Conservation (phyloP, 2,888 invertebrate species). For the Brachyptera risi region DNA sequence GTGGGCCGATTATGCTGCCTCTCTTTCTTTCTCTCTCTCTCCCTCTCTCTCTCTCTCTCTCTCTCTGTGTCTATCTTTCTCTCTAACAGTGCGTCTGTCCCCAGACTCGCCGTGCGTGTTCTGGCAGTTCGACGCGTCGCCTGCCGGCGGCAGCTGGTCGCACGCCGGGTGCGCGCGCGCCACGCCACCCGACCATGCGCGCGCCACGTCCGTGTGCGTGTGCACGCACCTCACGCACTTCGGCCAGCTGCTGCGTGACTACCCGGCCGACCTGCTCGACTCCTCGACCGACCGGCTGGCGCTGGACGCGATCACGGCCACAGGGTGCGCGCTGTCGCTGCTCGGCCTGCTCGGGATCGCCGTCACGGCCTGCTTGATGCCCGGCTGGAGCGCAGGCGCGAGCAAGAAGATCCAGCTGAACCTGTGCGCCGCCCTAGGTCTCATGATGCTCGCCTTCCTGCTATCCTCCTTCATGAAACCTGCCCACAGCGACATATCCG, state of each 20-base stretch:
- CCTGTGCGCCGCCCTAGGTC: constrained; percentile 22
- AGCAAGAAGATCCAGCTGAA: constrained; percentile 28
- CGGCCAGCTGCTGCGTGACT: constrained; percentile 24
- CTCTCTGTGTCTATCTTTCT: too few relatives aligned
- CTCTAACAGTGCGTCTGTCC: not conserved
- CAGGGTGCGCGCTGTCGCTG: constrained; percentile 24
- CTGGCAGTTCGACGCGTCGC: constrained; percentile 29
- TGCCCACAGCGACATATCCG: not conserved
- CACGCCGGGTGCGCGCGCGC: constrained; percentile 7
- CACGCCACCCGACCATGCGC: not conserved
- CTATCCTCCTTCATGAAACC: not conserved
- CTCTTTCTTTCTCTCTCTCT: too few relatives aligned
- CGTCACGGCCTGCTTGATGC: constrained; percentile 16
- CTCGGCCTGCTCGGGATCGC: constrained; percentile 25
- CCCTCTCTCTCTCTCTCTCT: too few relatives aligned
- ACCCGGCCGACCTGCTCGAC: not conserved
- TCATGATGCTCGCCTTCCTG: constrained; percentile 25
- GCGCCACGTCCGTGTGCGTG: constrained; percentile 22
- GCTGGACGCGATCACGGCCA: constrained; percentile 23
- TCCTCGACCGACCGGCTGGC: not conserved
- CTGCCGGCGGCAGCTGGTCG: too few relatives aligned
- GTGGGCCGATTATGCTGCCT: too few relatives aligned
- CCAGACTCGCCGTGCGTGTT: constrained; percentile 23
- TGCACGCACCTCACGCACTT: constrained; percentile 32
- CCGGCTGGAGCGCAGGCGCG: constrained; percentile 23